phyloP scores from a whole-genome alignment of 2,113 vertebrate genomes.

The Pholis gunnellus region DNA sequence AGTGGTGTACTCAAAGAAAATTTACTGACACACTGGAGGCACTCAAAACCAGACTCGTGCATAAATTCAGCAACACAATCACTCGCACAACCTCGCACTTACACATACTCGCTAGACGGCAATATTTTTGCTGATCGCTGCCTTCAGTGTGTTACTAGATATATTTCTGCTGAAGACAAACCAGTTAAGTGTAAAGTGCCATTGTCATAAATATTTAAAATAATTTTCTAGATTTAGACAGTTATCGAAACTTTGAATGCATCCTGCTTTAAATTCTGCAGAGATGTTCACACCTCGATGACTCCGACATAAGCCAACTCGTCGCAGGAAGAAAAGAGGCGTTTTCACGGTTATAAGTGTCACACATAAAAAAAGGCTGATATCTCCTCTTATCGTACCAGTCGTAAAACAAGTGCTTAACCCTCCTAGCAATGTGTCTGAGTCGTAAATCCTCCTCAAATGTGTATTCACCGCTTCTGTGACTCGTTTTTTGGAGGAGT shows the following conservation, averaged over 20 bases:
- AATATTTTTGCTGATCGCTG: slow-evolving; percentile 52
- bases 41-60: slow-evolving; percentile 60
- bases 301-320: slow-evolving; percentile 49
- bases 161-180: slow-evolving; percentile 44
- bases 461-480: slow-evolving; percentile 51
- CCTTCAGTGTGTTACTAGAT: slow-evolving; percentile 25
- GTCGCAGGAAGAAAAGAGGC: slow-evolving; percentile 49
- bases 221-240: slow-evolving; percentile 45
- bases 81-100: slow-evolving; percentile 39
- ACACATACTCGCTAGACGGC: slow-evolving; percentile 23
- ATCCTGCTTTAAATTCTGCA: slow-evolving; percentile 53
- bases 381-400: slow-evolving; percentile 71
- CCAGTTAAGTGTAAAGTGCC: slow-evolving; percentile 47
- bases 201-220: slow-evolving; percentile 69
- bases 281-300: slow-evolving; percentile 62
- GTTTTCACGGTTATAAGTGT: slow-evolving; percentile 71
- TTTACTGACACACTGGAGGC: slow-evolving; percentile 74
- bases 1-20: slow-evolving; percentile 71
- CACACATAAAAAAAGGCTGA: slow-evolving; percentile 72
- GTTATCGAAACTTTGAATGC: slow-evolving; percentile 49
- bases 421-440: slow-evolving; percentile 50
- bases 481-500: slow-evolving; percentile 67
- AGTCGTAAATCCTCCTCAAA: slow-evolving; percentile 77
- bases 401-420: slow-evolving; percentile 78
- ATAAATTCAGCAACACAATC: slow-evolving; percentile 67